Conservation (phyloP, 2,888 invertebrate genomes). For the Encarsia formosa region DNA sequence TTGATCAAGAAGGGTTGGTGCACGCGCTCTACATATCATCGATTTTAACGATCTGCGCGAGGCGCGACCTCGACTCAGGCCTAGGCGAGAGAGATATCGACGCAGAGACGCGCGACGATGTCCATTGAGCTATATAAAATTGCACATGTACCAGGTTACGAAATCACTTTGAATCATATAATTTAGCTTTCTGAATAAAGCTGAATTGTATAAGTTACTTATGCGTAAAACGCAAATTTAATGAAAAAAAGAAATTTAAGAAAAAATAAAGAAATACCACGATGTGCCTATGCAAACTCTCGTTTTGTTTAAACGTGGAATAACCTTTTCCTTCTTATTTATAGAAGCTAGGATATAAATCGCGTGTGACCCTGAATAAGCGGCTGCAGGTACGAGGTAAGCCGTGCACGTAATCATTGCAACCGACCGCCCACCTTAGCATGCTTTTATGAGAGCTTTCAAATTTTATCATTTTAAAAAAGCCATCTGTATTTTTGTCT, state of each 20-base stretch:
- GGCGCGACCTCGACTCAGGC: slow-evolving; percentile 21
- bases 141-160: too few relatives aligned
- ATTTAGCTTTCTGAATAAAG: too few relatives aligned
- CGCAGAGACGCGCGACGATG: slow-evolving; percentile 26
- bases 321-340: neutral
- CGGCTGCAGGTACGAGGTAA: slow-evolving; percentile 11
- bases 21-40: slow-evolving; percentile 1
- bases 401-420: neutral
- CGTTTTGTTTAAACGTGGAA: too few relatives aligned
- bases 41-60: slow-evolving; percentile 13
- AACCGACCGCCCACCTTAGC: neutral
- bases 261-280: too few relatives aligned
- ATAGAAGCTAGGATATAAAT: slow-evolving; percentile 17
- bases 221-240: too few relatives aligned
- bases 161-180: too few relatives aligned
- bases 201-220: too few relatives aligned
- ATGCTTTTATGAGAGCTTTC: too few relatives aligned
- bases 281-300: too few relatives aligned
- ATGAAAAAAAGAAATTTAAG: too few relatives aligned
- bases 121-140: slow-evolving; percentile 26
- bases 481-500: too few relatives aligned
- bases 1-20: neutral
- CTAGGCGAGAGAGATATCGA: slow-evolving; percentile 27
- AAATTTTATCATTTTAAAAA: too few relatives aligned
- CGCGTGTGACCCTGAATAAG: slow-evolving; percentile 26